Evolutionary conservation across 2,888 invertebrate species (phyloP).

Genomic region (Clitarchus hookeri): DNA sequence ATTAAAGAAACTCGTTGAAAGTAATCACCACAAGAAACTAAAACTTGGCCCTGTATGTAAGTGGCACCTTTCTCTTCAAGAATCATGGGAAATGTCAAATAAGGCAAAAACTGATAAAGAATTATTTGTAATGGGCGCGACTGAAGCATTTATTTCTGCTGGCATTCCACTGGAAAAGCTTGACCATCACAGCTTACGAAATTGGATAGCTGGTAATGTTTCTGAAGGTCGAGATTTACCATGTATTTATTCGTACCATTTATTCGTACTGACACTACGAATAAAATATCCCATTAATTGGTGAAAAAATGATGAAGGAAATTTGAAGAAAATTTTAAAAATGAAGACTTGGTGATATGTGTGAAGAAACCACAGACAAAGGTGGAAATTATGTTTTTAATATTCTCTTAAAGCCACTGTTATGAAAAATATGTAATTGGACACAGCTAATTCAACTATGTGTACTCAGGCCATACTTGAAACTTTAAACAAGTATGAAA

Average conservation of each 20-base stretch:
- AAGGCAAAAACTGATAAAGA: background rate
- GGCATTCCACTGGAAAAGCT: constrained; percentile 3
- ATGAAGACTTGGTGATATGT: background rate
- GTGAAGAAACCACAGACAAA: background rate
- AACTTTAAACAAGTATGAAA: background rate
- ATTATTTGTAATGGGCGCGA: background rate
- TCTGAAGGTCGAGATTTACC: background rate
- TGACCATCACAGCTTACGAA: background rate
- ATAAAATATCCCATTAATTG: background rate
- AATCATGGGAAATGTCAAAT: background rate
- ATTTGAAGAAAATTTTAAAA: background rate
- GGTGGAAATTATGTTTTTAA: background rate
- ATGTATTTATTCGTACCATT: too few relatives aligned
- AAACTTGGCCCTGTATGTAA: background rate
- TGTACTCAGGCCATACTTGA: constrained; percentile 18
- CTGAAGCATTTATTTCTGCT: background rate
- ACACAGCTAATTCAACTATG: background rate
- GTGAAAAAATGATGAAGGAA: background rate
- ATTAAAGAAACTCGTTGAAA: background rate
- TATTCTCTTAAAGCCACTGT: background rate
- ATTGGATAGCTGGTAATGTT: background rate
- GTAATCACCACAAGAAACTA: background rate
- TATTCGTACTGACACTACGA: background rate
- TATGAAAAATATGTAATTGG: background rate
- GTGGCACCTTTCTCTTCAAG: background rate